Conservation (phyloP, 2,888 invertebrate genomes). For the Pristionchus fissidentatus region DNA sequence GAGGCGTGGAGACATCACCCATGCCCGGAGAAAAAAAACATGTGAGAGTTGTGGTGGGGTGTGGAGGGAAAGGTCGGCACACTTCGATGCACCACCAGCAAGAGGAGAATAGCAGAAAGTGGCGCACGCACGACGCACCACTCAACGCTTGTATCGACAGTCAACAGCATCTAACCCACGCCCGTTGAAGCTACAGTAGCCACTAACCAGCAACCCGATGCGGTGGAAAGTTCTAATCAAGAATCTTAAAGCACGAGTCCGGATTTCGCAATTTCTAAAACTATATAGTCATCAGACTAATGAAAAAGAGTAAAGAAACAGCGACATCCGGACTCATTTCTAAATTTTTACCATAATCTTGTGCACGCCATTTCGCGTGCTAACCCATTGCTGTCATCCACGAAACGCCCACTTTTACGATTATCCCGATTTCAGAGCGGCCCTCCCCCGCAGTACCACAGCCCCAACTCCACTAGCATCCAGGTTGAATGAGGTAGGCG, state of each 20-base stretch:
- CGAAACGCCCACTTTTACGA: too few species aligned
- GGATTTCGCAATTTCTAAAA: too few species aligned
- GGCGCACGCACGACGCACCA: background rate
- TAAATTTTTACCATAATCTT: constrained; percentile 2
- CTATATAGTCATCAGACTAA: too few species aligned
- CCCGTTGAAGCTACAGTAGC: background rate
- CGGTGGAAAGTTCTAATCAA: too few species aligned
- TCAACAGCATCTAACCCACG: background rate
- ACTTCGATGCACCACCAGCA: background rate
- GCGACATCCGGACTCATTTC: background rate
- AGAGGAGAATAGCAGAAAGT: background rate
- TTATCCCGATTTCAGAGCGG: constrained; percentile 39
- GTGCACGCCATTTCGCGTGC: too few species aligned
- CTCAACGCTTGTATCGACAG: background rate
- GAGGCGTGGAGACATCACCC: constrained; percentile 80
- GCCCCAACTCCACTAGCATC: constrained; percentile 38
- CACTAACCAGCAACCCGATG: too few species aligned
- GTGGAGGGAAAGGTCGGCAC: too few species aligned
- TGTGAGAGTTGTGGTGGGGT: constrained; percentile 43
- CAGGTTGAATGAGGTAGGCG: constrained; percentile 31
- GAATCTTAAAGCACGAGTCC: too few species aligned
- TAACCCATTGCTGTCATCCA: too few species aligned
- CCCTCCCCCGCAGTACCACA: constrained; percentile 45
- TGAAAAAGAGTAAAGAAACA: too few species aligned
- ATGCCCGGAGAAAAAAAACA: constrained; percentile 85